Evolutionary conservation across 2,797 vertebrate genomes (phyloP).

Genomic region (Platalea minor): DNA sequence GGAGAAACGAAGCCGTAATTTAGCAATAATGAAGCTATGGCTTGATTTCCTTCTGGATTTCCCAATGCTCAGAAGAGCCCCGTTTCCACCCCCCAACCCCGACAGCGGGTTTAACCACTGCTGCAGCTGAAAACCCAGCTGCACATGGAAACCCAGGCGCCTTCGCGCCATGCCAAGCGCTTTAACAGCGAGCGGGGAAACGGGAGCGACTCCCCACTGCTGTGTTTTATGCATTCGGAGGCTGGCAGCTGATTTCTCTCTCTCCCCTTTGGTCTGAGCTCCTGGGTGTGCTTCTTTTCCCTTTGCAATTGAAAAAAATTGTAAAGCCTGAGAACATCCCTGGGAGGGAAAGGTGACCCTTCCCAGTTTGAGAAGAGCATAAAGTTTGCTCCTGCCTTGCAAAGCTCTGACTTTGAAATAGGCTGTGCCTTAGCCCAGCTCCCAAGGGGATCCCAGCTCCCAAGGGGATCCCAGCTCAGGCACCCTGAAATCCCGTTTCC

Average conservation of each 20-base stretch:
- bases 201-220: not conserved
- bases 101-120: not conserved
- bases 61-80: not conserved
- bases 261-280: not conserved
- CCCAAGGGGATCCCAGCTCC: not conserved
- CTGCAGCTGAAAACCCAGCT: not conserved
- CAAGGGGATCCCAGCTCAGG: too few species aligned
- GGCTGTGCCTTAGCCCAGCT: not conserved
- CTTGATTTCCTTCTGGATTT: not conserved
- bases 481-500: not conserved
- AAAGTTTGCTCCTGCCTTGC: not conserved
- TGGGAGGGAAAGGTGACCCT: not conserved
- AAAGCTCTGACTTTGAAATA: not conserved
- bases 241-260: not conserved
- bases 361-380: not conserved
- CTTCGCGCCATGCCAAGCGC: not conserved
- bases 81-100: fast-evolving
- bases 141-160: not conserved
- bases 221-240: not conserved
- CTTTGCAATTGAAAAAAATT: not conserved
- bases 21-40: not conserved
- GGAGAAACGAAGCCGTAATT: not conserved
- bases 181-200: not conserved
- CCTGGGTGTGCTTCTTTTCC: not conserved
- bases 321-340: not conserved